Evolutionary conservation across 2,113 vertebrate genomes (phyloP).

Genomic region (Spilogale gracilis): DNA sequence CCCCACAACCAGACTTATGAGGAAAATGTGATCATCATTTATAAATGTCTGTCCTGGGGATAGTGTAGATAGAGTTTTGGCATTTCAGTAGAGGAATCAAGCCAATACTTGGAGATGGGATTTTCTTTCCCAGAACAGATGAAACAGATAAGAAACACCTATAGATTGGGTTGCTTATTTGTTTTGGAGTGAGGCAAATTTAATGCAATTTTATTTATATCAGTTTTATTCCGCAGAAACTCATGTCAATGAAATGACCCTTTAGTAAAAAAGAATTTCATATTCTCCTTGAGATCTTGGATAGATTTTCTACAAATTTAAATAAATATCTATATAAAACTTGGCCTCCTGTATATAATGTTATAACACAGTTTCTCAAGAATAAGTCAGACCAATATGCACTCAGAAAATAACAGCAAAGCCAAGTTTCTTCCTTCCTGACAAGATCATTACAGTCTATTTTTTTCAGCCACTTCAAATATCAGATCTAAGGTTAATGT

Average conservation of each 20-base stretch:
- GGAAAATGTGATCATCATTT: not conserved
- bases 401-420: not conserved
- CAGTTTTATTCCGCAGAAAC: slow-evolving; percentile 8
- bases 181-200: not conserved
- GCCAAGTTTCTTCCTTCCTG: not conserved
- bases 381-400: not conserved
- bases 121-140: not conserved
- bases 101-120: not conserved
- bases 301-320: not conserved
- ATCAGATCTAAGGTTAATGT: not conserved
- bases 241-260: not conserved
- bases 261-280: not conserved
- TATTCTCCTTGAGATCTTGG: not conserved
- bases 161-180: not conserved
- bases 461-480: not conserved
- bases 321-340: not conserved
- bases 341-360: not conserved
- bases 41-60: not conserved
- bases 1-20: not conserved
- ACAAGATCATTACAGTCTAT: not conserved
- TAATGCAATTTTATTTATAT: not conserved
- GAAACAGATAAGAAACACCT: not conserved
- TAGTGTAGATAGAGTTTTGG: not conserved
- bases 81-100: not conserved
- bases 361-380: not conserved